Evolutionary conservation across 1,140 invertebrate genomes (phyloP).

Genomic region (Lordiphosa collinella): DNA sequence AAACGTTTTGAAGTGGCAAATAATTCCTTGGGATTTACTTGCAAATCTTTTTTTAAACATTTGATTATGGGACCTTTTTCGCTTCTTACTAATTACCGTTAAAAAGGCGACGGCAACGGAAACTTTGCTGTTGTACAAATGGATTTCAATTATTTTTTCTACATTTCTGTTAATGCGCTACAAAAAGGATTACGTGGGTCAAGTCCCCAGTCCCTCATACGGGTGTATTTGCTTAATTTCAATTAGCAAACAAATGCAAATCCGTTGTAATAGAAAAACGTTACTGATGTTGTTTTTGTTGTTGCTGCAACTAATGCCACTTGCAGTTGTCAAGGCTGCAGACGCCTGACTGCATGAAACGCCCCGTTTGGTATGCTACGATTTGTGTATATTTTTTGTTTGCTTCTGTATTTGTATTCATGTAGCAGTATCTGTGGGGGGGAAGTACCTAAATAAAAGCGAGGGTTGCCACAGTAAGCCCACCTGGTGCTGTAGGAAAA

Average conservation of each 20-base stretch:
- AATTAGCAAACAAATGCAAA: conserved; percentile 78
- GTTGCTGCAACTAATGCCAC: conserved; percentile 65
- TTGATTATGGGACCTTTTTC: conserved; percentile 51
- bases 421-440: not conserved
- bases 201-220: conserved; percentile 20
- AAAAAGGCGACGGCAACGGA: conserved; percentile 6
- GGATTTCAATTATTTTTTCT: conserved; percentile 72
- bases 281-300: conserved; percentile 37
- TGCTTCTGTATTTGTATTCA: too few species aligned
- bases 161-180: conserved; percentile 60
- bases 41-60: conserved; percentile 77
- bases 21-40: conserved; percentile 79
- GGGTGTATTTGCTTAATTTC: conserved; percentile 66
- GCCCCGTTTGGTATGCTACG: conserved; percentile 18
- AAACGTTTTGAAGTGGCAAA: conserved; percentile 78
- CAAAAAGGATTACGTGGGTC: conserved; percentile 79
- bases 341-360: conserved; percentile 22
- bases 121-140: conserved; percentile 70
- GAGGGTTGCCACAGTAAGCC: too few species aligned
- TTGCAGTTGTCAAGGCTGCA: conserved; percentile 75
- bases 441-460: not conserved
- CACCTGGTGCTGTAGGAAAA: too few species aligned
- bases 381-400: conserved; percentile 28
- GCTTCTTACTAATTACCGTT: conserved; percentile 67
- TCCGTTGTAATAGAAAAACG: conserved; percentile 66